phyloP scores from a whole-genome alignment of 2,888 invertebrate genomes.

The Gasteruption jaculator region DNA sequence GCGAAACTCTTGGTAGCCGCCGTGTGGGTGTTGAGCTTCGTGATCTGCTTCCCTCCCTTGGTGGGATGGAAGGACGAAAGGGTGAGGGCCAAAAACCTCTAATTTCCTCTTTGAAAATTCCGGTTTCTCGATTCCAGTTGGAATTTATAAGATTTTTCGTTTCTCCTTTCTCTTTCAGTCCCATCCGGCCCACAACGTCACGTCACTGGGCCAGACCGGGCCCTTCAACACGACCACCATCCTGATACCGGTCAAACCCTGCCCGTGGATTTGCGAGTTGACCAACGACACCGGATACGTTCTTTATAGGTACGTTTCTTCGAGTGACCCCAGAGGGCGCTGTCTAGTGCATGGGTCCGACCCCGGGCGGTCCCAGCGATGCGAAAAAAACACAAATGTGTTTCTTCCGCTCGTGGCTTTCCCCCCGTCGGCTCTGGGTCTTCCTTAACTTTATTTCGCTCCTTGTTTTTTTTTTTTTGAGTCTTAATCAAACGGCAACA shows the following conservation, averaged over 20 bases:
- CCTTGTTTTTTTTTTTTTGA: too few species aligned
- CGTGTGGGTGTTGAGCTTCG: conserved; percentile 94
- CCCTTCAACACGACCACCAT: conserved; percentile 45
- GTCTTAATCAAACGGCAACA: too few species aligned
- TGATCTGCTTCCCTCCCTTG: conserved; percentile 94
- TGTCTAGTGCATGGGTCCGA: background rate
- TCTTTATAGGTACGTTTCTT: conserved; percentile 62
- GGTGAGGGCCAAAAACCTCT: conserved; percentile 50
- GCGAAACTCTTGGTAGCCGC: conserved; percentile 83
- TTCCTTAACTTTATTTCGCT: too few species aligned
- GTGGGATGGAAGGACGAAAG: conserved; percentile 85
- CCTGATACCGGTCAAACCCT: conserved; percentile 56
- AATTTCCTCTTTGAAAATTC: conserved; percentile 14
- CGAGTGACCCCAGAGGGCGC: background rate
- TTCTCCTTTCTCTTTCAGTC: conserved; percentile 24
- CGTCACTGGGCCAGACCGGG: conserved; percentile 33
- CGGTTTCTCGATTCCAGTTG: conserved; percentile 4
- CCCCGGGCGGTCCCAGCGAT: background rate
- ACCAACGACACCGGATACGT: conserved; percentile 95
- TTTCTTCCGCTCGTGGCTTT: too few species aligned
- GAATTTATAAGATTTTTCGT: conserved; percentile 5
- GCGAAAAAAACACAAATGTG: too few species aligned
- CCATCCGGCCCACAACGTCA: conserved; percentile 33
- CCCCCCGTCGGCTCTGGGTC: too few species aligned
- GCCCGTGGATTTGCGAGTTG: conserved; percentile 84